Base-by-base conservation (phyloP, 1,140 invertebrate species). In the Leptinotarsa texana region DNA sequence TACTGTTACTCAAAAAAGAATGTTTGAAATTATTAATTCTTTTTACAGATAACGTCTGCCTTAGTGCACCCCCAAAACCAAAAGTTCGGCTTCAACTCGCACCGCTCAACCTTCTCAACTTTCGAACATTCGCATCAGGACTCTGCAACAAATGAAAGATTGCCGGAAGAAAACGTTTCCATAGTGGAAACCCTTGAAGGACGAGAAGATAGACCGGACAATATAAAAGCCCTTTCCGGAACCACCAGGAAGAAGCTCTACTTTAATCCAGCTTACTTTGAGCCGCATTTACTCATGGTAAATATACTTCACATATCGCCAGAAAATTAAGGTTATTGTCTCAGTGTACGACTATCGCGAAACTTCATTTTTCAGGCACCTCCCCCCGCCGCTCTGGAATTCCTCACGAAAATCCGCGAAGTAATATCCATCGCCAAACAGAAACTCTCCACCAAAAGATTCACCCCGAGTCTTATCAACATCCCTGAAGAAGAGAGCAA, bases 261-360 rank as follows among this genome's bases (percentile, higher is more conserved):
- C 81, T 95, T 96, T 79, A 95, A 95, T 85, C 94, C 94, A 2
- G 93, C 94, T 3, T 95, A 95, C 82, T 95, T 96, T 81, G 94
- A 96, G 82, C 92, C 93, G 61, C 93, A 96, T 81, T 82, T 95
- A 27, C 86, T 96, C 79, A 85, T 92, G 86, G 94, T 95, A 88
- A 89, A 89, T 21, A n/a, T 0, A 42, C 33, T 42, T 42, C 33
- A 42, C 33, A 42, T 2, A 33, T 33, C 2, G 33, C 6, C 8
- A 42, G 2, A 42, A 21, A 17, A 33, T 62, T 17, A 62, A n/a
- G 17, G 17, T 62, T 17, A 62, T 11, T 17, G 13, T 21, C 21
- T 62, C 15, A 33, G 27, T 33, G 27, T 33, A 33, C 0, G 6
- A 33, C 27, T 33, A 2, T 42, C 65, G 24, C 0, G 65, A 21